These are phyloP conservation scores for Gambusia yucatana DNA, from an alignment of 2,797 vertebrate genomes.

Conservation along the genomic window DNA sequence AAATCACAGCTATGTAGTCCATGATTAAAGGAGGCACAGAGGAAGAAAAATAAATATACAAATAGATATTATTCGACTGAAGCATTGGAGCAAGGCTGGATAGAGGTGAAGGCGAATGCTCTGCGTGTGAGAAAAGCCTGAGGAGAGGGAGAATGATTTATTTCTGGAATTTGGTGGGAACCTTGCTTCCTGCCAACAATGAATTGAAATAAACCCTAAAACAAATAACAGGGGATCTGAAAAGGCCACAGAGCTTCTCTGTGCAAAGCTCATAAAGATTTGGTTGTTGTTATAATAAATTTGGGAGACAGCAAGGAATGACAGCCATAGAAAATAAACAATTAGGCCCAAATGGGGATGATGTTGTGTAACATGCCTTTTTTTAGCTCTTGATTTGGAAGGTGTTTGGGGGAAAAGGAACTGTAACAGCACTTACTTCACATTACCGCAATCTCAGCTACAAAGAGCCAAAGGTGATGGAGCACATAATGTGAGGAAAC, in stretches of 20 bases:
- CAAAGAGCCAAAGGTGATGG: not conserved
- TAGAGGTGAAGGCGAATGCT: constrained; percentile 25
- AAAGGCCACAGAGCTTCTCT: constrained; percentile 34
- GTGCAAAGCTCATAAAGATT: constrained; percentile 29
- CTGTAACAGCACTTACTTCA: not conserved
- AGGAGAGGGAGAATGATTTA: constrained; percentile 22
- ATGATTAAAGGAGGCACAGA: constrained; percentile 18
- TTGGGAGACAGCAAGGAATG: constrained; percentile 12
- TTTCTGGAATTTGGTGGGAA: constrained; percentile 77
- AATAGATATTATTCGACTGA: not conserved
- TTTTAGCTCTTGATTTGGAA: not conserved
- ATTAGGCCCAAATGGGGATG: not conserved
- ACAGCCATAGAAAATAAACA: not conserved
- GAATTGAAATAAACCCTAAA: constrained; percentile 70
- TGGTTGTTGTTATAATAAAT: constrained; percentile 27
- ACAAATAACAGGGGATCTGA: constrained; percentile 57
- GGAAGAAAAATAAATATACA: not conserved
- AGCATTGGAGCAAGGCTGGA: constrained; percentile 17
- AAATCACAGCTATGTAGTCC: constrained; percentile 5
- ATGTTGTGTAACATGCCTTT: not conserved
- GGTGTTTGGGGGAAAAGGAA: not conserved
- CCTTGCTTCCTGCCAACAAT: constrained; percentile 63
- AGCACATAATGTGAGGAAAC: not conserved
- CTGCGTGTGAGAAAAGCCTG: constrained; percentile 12
- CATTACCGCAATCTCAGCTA: not conserved